Base-by-base conservation (phyloP, 2,888 invertebrate genomes). In the Watsonalla cultraria region DNA sequence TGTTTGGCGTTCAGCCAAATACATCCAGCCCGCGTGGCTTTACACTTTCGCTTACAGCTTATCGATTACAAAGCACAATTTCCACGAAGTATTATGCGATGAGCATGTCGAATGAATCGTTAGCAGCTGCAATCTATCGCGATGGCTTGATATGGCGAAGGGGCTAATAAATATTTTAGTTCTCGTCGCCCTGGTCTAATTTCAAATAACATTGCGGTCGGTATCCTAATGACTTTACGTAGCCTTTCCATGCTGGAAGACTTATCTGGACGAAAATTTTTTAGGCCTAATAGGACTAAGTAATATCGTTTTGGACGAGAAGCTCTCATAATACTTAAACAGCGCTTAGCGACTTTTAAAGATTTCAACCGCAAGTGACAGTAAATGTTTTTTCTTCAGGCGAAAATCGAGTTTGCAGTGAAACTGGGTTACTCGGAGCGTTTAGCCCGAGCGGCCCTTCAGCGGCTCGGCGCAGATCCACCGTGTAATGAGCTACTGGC, bases 341-440 rank as follows among this genome's bases (percentile, higher is more conserved):
- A 24, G 24, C 24, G 1, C 24, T 24, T 24, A 1, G 4, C 24
- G 24, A 24, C 24, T 24, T 24, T 24, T 24, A 4, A 24, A n/a
- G n/a, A 24, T 24, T 24, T 24, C 24, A 24, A 24, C 24, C 1
- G 48, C 57, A 8, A 59, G 55, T 49, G 57, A 60, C 8, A 61
- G 72, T 37, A 46, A 11, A 7, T 7, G 48, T 6, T 11, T 47
- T 14, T 50, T 89, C 88, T 46, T 35, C 75, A 90, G 69, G 92
- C 93, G 51, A 92, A 96, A 73, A 94, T 97, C 59, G 97, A 98
- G 83, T 98, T 98, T 80, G 98, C 97, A 0, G 91, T 97, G 53
- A 98, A 97, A 84, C 89, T 98, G 62, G 98, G 98, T 46, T 99
- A 98, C 84, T 95, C 96, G 0, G 98, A 98, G 78, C 92, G 93